Conservation (phyloP, 2,797 vertebrate genomes). For the Uromys caudimaculatus region DNA sequence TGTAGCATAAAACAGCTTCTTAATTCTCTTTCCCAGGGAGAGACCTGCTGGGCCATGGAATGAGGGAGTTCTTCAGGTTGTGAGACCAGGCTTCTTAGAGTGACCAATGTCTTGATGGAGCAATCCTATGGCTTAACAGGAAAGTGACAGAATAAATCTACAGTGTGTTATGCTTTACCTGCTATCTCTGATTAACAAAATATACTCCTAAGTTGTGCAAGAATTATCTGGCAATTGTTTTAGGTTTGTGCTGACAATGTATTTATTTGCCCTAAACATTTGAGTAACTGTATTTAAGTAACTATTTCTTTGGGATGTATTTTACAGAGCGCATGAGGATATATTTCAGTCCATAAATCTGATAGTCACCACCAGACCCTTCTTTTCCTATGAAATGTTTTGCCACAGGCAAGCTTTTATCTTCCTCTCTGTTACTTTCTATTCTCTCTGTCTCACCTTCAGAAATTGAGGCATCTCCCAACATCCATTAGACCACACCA, state of each 20-base stretch:
- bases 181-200: neutral
- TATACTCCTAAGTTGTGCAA: neutral
- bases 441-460: conserved; percentile 74
- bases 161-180: neutral
- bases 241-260: neutral
- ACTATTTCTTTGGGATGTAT: conserved; percentile 59
- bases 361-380: conserved; percentile 55
- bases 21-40: neutral
- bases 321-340: conserved; percentile 9
- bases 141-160: neutral
- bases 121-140: neutral
- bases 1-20: neutral
- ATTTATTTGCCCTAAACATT: conserved; percentile 10
- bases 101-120: neutral
- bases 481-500: conserved; percentile 69
- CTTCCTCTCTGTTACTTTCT: conserved; percentile 56
- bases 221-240: neutral
- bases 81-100: no score
- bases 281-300: conserved; percentile 45
- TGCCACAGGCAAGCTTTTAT: conserved; percentile 77
- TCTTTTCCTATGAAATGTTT: conserved; percentile 70
- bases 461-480: conserved; percentile 64
- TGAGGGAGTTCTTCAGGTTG: neutral
- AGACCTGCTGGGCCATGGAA: neutral
- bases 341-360: conserved; percentile 75